Conservation (phyloP, 2,797 vertebrate species). For the Alfaro cultratus region DNA sequence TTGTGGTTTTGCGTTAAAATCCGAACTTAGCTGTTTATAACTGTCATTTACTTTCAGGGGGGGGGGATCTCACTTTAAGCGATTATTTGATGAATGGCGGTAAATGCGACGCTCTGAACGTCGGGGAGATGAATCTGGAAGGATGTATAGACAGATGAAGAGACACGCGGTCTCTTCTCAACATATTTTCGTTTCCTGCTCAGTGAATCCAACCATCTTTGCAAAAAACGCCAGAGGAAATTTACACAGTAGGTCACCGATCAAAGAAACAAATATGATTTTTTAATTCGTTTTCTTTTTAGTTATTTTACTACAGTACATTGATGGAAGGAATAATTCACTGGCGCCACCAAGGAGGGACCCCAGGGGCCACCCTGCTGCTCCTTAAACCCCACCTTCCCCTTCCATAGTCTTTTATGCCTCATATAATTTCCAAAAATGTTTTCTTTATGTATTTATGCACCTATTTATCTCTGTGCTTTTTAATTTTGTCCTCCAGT, state of each 20-base stretch:
- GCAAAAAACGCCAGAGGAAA: constrained; percentile 47
- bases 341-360: not conserved
- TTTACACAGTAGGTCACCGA: constrained; percentile 50
- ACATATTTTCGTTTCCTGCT: constrained; percentile 25
- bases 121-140: constrained; percentile 28
- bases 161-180: constrained; percentile 36
- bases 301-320: constrained; percentile 15
- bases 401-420: not conserved
- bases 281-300: not conserved
- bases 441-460: not conserved
- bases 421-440: not conserved
- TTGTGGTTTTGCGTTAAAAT: not conserved
- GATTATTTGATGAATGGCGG: not conserved
- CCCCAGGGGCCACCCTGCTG: not conserved
- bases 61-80: not conserved
- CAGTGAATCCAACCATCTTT: constrained; percentile 47
- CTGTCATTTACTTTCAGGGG: not conserved
- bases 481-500: not conserved
- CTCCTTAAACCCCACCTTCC: not conserved
- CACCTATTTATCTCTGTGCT: not conserved
- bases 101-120: not conserved
- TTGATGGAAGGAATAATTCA: constrained; percentile 15
- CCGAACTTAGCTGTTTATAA: not conserved
- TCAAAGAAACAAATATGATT: constrained; percentile 41
- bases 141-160: constrained; percentile 55